Evolutionary conservation across 2,888 invertebrate genomes (phyloP).

Genomic region (Drosophila recens): DNA sequence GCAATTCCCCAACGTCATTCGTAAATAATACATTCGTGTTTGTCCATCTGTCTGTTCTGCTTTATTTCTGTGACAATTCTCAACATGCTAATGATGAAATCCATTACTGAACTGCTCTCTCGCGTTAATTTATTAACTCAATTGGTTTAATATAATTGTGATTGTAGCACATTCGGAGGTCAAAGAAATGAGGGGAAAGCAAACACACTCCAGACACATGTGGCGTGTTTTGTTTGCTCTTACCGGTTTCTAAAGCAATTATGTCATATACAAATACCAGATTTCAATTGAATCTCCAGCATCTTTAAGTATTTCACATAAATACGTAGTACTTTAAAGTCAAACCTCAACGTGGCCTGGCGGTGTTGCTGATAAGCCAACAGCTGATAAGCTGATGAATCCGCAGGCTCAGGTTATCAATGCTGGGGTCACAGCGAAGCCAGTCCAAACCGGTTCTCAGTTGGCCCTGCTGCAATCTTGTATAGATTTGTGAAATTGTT

Average conservation of each 20-base stretch:
- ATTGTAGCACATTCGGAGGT: slow-evolving; percentile 13
- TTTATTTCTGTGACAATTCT: slow-evolving; percentile 18
- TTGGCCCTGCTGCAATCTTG: slow-evolving; percentile 45
- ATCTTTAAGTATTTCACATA: slow-evolving; percentile 19
- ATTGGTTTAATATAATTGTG: slow-evolving; percentile 43
- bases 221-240: slow-evolving; percentile 47
- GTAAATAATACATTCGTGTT: slow-evolving; percentile 7
- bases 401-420: slow-evolving; percentile 61
- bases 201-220: slow-evolving; percentile 18
- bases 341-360: slow-evolving; percentile 22
- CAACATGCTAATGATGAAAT: slow-evolving; percentile 58
- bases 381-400: slow-evolving; percentile 57
- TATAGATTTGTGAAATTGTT: slow-evolving; percentile 60
- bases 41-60: slow-evolving; percentile 36
- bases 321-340: slow-evolving; percentile 13
- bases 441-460: slow-evolving; percentile 54
- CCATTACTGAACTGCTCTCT: slow-evolving; percentile 41
- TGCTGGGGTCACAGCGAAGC: slow-evolving; percentile 51
- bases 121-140: slow-evolving; percentile 53
- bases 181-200: slow-evolving; percentile 9
- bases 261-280: slow-evolving; percentile 53
- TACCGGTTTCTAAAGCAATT: slow-evolving; percentile 51
- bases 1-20: neutral
- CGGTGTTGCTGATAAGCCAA: slow-evolving; percentile 52
- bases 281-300: slow-evolving; percentile 31